A percentile compares a stretch with the other conserved stretches of the same genome.
phyloP scores from a whole-genome alignment of 2,888 invertebrate genomes.

The Mactromeris polynyma region DNA sequence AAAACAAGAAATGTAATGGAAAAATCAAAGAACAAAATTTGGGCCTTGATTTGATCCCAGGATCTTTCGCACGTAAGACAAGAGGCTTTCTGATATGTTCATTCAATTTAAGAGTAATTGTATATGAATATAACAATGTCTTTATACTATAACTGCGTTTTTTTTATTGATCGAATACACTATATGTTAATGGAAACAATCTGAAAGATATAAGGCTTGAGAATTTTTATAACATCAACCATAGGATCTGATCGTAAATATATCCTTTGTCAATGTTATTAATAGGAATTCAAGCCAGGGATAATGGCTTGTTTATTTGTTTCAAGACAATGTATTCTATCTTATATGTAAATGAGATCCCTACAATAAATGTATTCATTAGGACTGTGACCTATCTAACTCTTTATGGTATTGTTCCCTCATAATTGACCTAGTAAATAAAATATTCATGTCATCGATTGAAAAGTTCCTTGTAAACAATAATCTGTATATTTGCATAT shows the following conservation, averaged over 20 bases:
- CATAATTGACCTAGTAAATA: neutral
- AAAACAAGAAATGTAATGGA: too few relatives aligned
- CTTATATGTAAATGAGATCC: constrained; percentile 1
- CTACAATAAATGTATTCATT: neutral
- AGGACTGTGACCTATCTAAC: neutral
- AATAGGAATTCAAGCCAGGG: neutral
- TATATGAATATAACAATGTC: too few relatives aligned
- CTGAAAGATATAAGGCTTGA: too few relatives aligned
- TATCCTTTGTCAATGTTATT: neutral
- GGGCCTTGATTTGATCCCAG: too few relatives aligned
- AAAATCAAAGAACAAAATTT: too few relatives aligned
- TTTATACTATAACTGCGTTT: too few relatives aligned
- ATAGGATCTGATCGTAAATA: neutral
- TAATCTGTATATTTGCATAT: too few relatives aligned
- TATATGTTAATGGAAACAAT: too few relatives aligned
- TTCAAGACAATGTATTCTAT: neutral
- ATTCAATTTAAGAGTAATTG: too few relatives aligned
- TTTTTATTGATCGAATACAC: too few relatives aligned
- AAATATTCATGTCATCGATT: neutral
- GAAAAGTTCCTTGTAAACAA: neutral
- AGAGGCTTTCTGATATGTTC: too few relatives aligned
- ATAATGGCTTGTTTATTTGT: neutral
- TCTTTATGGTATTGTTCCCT: neutral
- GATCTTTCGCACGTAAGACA: too few relatives aligned
- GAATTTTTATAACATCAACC: neutral